Conservation (phyloP, 1,140 invertebrate genomes). For the Physella acuta region DNA sequence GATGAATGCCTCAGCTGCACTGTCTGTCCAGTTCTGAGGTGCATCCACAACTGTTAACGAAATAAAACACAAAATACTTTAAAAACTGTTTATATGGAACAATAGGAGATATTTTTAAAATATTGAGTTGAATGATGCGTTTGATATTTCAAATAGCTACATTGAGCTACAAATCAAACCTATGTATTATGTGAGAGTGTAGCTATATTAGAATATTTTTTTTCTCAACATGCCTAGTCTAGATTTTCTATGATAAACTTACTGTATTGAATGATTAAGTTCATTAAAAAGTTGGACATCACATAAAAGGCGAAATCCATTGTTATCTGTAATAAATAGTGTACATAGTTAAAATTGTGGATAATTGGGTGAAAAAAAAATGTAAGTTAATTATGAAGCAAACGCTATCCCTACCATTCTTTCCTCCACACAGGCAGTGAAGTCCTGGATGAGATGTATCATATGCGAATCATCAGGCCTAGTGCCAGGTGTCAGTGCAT, state of each 20-base stretch:
- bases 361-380: not conserved
- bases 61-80: not conserved
- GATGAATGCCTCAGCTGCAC: not conserved
- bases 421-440: conserved; percentile 17
- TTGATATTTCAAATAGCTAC: too few relatives aligned
- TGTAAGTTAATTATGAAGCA: not conserved
- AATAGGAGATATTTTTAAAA: not conserved
- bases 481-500: conserved; percentile 17
- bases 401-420: conserved; percentile 5
- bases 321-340: conserved; percentile 12
- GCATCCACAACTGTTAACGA: conserved; percentile 27
- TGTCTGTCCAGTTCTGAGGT: conserved; percentile 19
- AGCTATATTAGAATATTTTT: too few relatives aligned
- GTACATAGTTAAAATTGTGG: not conserved
- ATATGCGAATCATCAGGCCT: conserved; percentile 7
- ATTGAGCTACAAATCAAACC: too few relatives aligned
- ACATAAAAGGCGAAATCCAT: conserved; percentile 27
- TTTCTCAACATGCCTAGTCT: too few relatives aligned
- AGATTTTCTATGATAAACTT: too few relatives aligned
- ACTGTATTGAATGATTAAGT: conserved; percentile 26
- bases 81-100: not conserved
- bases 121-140: too few relatives aligned
- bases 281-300: conserved; percentile 24
- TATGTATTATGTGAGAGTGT: too few relatives aligned
- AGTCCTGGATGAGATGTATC: conserved; percentile 13